Base-by-base conservation (phyloP, 2,113 vertebrate genomes). In the Corythornis vintsioides region DNA sequence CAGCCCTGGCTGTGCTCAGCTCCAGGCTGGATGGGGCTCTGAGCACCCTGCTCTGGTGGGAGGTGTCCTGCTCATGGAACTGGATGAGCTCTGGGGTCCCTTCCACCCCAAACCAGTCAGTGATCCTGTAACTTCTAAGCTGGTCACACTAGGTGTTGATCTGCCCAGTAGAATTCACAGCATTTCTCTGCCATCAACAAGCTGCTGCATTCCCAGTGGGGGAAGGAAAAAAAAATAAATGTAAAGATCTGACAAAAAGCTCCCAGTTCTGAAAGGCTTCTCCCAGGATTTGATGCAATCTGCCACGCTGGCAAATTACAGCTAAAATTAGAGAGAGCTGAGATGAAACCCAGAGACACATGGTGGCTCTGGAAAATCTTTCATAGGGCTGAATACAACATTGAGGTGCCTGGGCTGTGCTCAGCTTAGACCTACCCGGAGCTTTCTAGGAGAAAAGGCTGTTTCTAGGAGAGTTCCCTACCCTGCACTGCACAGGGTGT, bases 261-360 rank as follows among this genome's bases (percentile, higher is more conserved):
- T 11, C 31, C 13, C 50, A 29, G 94, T 42, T 85, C 63, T 70
- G 71, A 61, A 85, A 81, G 82, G 11, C 84, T 55, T 7, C 55
- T 93, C 70, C 87, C 28, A 73, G 77, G 89, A 15, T 89, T 95
- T 73, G 91, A 85, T 94, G 95, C 87, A 93, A 93, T 93, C 91
- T 93, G 91, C 88, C 40, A 2, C 64, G 87, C 80, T 11, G 47
- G 84, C 87, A 79, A 93, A 89, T 35, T 45, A 87, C 81, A 95
- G 94, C 95, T 96, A 93, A 95, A 95, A 96, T 95, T 92, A 95
- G 95, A 89, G 92, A 48, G 86, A 67, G 86, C 83, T 9, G 83
- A 93, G 94, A 63, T 87, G 87, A 78, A 85, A 91, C 67, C 73
- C 91, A 48, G 92, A 87, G 89, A 91, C 87, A 89, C 94, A 75